Percentiles rank a stretch among this genome's conserved stretches.
phyloP scores from a whole-genome alignment of 2,888 invertebrate genomes.

The Eupsilia transversa region DNA sequence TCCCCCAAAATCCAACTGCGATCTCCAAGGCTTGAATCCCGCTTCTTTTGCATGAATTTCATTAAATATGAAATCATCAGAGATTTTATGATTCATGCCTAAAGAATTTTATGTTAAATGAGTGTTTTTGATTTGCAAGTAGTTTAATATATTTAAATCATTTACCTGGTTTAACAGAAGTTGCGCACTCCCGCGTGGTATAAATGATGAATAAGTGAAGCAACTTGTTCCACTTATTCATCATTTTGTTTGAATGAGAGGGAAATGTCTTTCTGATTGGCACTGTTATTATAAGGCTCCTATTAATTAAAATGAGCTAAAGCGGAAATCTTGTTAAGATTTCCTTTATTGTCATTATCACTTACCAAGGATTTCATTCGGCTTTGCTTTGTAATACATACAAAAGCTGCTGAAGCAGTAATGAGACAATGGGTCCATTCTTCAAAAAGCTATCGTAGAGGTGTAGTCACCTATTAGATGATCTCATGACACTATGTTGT shows the following conservation, averaged over 20 bases:
- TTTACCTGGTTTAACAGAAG: slow-evolving; percentile 22
- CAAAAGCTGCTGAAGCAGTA: slow-evolving; percentile 2
- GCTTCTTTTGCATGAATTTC: slow-evolving; percentile 67
- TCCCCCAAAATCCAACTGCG: slow-evolving; percentile 77
- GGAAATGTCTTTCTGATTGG: slow-evolving; percentile 44
- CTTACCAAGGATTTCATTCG: slow-evolving; percentile 37
- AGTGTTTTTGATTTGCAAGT: slow-evolving; percentile 38
- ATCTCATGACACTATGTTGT: neutral
- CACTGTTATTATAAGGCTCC: slow-evolving; percentile 32
- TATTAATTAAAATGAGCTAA: slow-evolving; percentile 52
- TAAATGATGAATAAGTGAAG: too few species aligned
- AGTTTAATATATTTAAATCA: slow-evolving; percentile 24
- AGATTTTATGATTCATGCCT: slow-evolving; percentile 56
- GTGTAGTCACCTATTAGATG: neutral
- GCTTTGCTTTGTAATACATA: slow-evolving; percentile 9
- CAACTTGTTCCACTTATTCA: slow-evolving; percentile 32
- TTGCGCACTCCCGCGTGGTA: too few species aligned
- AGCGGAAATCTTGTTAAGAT: slow-evolving; percentile 37
- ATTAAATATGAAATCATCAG: slow-evolving; percentile 65
- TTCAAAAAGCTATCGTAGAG: neutral
- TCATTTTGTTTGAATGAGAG: slow-evolving; percentile 45
- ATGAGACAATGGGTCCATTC: neutral
- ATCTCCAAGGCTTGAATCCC: slow-evolving; percentile 57
- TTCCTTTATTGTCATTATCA: slow-evolving; percentile 43
- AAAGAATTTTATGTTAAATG: slow-evolving; percentile 55